Percentiles rank a stretch among this genome's conserved stretches.
Conservation (phyloP, 2,113 vertebrate genomes). For the Gallinago undulata region DNA sequence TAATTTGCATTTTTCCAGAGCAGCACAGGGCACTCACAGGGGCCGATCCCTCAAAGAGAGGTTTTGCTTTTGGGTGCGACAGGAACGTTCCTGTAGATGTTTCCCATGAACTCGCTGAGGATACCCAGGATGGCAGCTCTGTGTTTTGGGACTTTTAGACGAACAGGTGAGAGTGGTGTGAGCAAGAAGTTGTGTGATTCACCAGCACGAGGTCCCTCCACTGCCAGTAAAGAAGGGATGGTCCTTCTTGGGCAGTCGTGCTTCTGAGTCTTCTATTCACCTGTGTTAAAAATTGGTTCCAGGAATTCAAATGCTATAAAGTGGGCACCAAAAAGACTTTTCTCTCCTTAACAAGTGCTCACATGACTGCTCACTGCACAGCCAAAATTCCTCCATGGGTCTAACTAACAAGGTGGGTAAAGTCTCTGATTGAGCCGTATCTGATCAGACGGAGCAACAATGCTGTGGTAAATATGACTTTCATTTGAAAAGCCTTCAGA, state of each 20-base stretch:
- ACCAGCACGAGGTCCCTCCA: background rate
- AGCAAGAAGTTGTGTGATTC: background rate
- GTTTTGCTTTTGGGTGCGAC: background rate
- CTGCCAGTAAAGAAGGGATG: background rate
- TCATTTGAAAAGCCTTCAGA: background rate
- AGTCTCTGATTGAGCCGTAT: background rate
- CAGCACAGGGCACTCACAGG: background rate
- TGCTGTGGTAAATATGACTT: background rate
- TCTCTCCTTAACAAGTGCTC: background rate
- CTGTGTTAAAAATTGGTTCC: background rate
- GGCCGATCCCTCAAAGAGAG: background rate
- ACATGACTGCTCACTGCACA: too few relatives aligned
- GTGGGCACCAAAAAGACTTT: background rate
- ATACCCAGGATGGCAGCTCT: background rate
- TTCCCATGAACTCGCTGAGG: background rate
- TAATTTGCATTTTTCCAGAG: background rate
- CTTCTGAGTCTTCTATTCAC: background rate
- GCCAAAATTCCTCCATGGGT: rapidly evolving
- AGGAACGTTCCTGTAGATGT: background rate
- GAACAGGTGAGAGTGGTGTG: too few relatives aligned
- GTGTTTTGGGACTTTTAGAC: background rate
- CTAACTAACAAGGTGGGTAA: background rate
- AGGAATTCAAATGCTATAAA: background rate
- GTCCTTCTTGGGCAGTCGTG: background rate
- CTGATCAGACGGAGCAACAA: background rate